phyloP scores from a whole-genome alignment of 1,140 invertebrate genomes.

The Zaprionus gabonicus region DNA sequence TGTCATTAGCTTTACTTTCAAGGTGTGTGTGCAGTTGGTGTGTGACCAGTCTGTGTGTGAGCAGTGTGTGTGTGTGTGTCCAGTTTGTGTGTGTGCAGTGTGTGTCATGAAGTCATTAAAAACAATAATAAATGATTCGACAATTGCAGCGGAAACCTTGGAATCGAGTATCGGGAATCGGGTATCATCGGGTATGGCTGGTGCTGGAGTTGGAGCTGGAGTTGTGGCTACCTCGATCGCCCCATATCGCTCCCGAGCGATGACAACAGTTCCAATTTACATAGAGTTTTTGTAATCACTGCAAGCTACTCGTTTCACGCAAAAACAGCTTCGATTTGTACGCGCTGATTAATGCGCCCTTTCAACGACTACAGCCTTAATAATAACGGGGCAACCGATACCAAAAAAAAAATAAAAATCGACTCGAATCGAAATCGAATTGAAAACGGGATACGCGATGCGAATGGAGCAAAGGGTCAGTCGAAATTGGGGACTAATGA shows the following conservation, averaged over 20 bases:
- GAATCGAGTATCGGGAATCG: conserved; percentile 33
- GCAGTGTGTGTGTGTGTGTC: conserved; percentile 28
- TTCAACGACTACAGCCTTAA: conserved; percentile 31
- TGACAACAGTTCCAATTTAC: conserved; percentile 61
- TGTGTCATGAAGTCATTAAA: conserved; percentile 54
- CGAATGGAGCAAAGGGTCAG: background rate
- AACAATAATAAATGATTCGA: conserved; percentile 70
- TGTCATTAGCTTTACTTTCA: conserved; percentile 64
- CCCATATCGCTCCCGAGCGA: conserved; percentile 39
- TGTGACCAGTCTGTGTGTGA: conserved; percentile 11
- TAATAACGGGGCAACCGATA: conserved; percentile 1
- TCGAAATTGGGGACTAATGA: conserved; percentile 42
- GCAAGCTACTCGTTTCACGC: conserved; percentile 72
- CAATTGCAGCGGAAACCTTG: conserved; percentile 67
- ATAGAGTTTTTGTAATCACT: conserved; percentile 65
- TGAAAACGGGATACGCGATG: background rate
- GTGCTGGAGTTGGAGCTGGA: background rate
- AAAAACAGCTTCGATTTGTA: conserved; percentile 56
- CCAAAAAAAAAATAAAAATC: background rate
- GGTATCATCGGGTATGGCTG: conserved; percentile 3
- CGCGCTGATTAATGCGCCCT: conserved; percentile 69
- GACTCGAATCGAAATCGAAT: background rate
- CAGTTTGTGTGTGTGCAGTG: conserved; percentile 13
- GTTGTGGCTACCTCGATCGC: background rate
- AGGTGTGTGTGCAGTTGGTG: conserved; percentile 27